These are phyloP conservation scores for Polymixis flavicincta DNA, from an alignment of 2,888 invertebrate genomes.

Conservation along the genomic window DNA sequence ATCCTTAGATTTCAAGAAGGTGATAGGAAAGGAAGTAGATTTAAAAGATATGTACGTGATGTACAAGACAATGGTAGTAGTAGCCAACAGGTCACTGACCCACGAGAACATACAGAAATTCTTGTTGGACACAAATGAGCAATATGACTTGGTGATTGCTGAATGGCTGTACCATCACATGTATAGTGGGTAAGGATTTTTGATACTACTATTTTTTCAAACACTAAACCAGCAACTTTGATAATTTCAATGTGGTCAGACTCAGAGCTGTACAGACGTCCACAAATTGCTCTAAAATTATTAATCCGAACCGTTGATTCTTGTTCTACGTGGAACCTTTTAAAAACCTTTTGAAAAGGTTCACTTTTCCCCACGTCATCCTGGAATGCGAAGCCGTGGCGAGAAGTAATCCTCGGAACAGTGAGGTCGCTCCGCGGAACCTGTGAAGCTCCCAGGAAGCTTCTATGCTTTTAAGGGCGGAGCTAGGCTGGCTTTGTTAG, in stretches of 20 bases:
- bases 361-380: no score
- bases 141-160: slow-evolving; percentile 73
- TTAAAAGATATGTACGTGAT: slow-evolving; percentile 45
- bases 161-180: slow-evolving; percentile 78
- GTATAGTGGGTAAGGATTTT: slow-evolving; percentile 71
- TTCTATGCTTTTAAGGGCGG: no score
- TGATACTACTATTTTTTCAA: neutral
- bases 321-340: no score
- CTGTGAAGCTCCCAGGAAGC: no score
- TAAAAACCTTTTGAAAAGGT: no score
- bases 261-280: neutral
- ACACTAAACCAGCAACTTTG: no score
- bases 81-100: slow-evolving; percentile 51
- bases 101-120: slow-evolving; percentile 67
- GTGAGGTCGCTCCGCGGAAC: no score
- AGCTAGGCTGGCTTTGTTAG: no score
- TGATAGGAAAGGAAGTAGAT: slow-evolving; percentile 57
- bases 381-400: no score
- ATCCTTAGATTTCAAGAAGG: slow-evolving; percentile 52
- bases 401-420: no score
- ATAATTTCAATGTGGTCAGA: neutral
- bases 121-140: slow-evolving; percentile 68
- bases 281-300: neutral
- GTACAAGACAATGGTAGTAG: slow-evolving; percentile 37
- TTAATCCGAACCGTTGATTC: neutral